Conservation (phyloP, 2,113 vertebrate species). For the Eulemur rufifrons region DNA sequence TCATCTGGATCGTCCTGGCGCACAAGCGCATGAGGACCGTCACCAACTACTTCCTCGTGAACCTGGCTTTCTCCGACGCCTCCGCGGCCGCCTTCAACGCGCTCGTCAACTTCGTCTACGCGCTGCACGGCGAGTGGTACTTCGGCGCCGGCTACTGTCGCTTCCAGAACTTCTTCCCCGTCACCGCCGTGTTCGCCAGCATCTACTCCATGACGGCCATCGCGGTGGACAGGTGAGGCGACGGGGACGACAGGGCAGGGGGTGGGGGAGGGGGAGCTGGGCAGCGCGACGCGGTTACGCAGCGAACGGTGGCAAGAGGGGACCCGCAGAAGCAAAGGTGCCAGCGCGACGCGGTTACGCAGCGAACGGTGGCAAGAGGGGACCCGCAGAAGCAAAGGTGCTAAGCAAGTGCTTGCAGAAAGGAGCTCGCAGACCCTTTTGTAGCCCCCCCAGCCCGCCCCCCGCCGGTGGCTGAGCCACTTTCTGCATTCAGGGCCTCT, state of each 20-base stretch:
- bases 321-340: not conserved
- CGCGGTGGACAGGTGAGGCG: conserved; percentile 94
- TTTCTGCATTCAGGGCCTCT: not conserved
- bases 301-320: not conserved
- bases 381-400: not conserved
- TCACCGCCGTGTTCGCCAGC: conserved; percentile 97
- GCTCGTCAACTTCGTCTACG: conserved; percentile 96
- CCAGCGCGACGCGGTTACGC: not conserved
- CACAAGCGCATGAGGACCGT: conserved; percentile 98
- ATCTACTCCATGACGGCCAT: conserved; percentile 99
- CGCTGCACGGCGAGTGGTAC: conserved; percentile 96
- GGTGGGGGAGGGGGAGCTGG: not conserved
- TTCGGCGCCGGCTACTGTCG: conserved; percentile 96
- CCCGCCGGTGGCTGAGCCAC: too few species aligned
- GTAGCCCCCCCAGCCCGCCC: not conserved
- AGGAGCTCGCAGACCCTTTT: not conserved
- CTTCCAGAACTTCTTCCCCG: conserved; percentile 99
- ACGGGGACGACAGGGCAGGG: not conserved
- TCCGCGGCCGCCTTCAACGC: conserved; percentile 98
- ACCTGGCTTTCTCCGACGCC: conserved; percentile 96
- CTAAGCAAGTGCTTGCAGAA: not conserved
- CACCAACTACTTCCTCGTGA: conserved; percentile 96
- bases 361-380: not conserved
- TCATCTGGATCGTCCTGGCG: conserved; percentile 98
- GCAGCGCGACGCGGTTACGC: not conserved